Conservation (phyloP, 2,888 invertebrate species). For the Lasioglossum pauxillum region DNA sequence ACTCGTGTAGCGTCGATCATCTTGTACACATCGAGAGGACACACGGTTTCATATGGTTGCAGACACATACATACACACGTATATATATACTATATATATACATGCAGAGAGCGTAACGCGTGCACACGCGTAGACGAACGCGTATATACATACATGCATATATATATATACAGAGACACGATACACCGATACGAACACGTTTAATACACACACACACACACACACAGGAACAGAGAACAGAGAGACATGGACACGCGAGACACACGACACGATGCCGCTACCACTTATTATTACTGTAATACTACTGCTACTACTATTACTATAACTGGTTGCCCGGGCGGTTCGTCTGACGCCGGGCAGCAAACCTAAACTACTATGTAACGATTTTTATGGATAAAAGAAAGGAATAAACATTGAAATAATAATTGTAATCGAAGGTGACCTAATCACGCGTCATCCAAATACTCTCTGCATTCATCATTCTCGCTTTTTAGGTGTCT, state of each 20-base stretch:
- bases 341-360: slow-evolving; percentile 74
- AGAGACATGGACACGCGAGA: slow-evolving; percentile 11
- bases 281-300: slow-evolving; percentile 72
- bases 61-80: background rate
- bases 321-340: slow-evolving; percentile 76
- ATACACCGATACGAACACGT: background rate
- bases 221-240: slow-evolving; percentile 11
- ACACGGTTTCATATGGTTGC: slow-evolving; percentile 4
- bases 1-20: slow-evolving; percentile 11
- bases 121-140: slow-evolving; percentile 5
- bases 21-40: background rate
- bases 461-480: slow-evolving; percentile 31
- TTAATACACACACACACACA: slow-evolving; percentile 14
- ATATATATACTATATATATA: slow-evolving; percentile 20
- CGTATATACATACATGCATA: slow-evolving; percentile 28
- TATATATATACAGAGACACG: background rate
- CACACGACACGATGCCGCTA: slow-evolving; percentile 68
- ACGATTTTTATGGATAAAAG: slow-evolving; percentile 82
- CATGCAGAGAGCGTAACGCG: background rate
- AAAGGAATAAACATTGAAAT: slow-evolving; percentile 79
- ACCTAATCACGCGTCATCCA: slow-evolving; percentile 56
- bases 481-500: slow-evolving; percentile 46
- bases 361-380: slow-evolving; percentile 81
- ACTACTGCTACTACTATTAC: slow-evolving; percentile 74
- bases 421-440: slow-evolving; percentile 76